A percentile compares a stretch with the other conserved stretches of the same genome.
Evolutionary conservation across 2,888 invertebrate genomes (phyloP).

Genomic region (Melipona bicolor): DNA sequence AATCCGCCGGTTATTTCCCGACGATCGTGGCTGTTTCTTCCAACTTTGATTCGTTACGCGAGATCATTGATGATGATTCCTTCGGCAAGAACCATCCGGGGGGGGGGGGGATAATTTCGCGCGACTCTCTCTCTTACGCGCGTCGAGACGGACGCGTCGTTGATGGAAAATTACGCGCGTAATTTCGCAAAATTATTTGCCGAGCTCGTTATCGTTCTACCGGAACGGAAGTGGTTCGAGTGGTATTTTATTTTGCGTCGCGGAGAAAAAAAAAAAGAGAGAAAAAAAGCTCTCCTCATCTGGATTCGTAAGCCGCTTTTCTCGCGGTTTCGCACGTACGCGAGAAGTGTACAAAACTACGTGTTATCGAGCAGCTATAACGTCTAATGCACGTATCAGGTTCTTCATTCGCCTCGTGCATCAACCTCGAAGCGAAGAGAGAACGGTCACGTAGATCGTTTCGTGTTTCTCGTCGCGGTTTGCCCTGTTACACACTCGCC

Average conservation of each 20-base stretch:
- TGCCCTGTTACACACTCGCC: constrained; percentile 50
- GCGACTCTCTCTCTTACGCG: no score
- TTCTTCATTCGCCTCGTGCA: constrained; percentile 61
- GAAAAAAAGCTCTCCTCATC: neutral
- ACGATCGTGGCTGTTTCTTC: neutral
- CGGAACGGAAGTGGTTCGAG: neutral
- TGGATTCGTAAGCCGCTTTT: constrained; percentile 34
- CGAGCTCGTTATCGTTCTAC: neutral
- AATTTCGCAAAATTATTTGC: neutral
- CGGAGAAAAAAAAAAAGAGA: neutral
- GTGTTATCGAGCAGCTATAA: constrained; percentile 67
- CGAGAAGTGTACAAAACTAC: constrained; percentile 47
- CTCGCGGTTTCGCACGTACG: constrained; percentile 51
- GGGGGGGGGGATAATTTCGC: neutral
- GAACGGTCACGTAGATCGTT: constrained; percentile 59
- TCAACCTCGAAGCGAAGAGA: constrained; percentile 45
- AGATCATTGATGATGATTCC: neutral
- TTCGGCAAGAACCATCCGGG: neutral
- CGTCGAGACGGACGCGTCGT: neutral
- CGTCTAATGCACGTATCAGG: constrained; percentile 71
- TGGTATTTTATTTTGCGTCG: neutral
- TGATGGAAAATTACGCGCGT: neutral
- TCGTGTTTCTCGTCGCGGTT: constrained; percentile 61
- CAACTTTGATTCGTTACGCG: neutral
- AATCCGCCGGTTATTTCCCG: neutral